Base-by-base conservation (phyloP, 30 jellyfish, hydroid and myxozoan genomes). In the Nemopilema nomurai region DNA sequence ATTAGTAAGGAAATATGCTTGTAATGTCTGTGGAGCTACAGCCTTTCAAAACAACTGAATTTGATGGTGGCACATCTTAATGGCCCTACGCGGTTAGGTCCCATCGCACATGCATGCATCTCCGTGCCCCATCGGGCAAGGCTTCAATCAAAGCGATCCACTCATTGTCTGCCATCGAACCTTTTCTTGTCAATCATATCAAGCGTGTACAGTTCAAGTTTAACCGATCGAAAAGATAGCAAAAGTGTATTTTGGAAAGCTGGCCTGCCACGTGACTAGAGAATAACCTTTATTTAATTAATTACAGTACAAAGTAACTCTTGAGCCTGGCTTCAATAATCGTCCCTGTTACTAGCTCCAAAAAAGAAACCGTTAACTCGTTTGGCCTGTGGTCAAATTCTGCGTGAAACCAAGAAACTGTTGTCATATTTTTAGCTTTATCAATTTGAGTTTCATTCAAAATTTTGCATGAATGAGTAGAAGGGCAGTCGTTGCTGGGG, bases 401-500 rank as follows among this genome's bases (percentile, higher is more conserved):
- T 41, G 57, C 57, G 57, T 41, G 57, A 41, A 41, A 41, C 57
- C 57, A 41, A 13, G 57, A 41, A 41, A 6, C 13, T 13, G 6
- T 13, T 41, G 57, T 41, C 13, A 41, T 41, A 41, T 41, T 41
- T 41, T 41, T 41, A 41, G 57, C 57, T 41, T 41, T 41, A 13
- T 41, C 65, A 69, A 69, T 30, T 8, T 49, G 4, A 21, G 69
- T 41, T 73, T 73, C 83, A 73, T 73, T 73, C 70, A 73, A 28
- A 73, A 31, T 22, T 73, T 32, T 69, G 0, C 70, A 73, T 73
- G 83, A 69, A 73, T 73, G 83, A 66, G 83, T 16, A 19, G 3
- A 19, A 63, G 7, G 29, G 29, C 29, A 24, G 26, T 18, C 72
- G 8, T 3, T 63, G 18, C 72, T 4, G 8, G 18, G 29, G 50